Conservation (phyloP, 2,888 invertebrate genomes). For the Scotopteryx bipunctaria region DNA sequence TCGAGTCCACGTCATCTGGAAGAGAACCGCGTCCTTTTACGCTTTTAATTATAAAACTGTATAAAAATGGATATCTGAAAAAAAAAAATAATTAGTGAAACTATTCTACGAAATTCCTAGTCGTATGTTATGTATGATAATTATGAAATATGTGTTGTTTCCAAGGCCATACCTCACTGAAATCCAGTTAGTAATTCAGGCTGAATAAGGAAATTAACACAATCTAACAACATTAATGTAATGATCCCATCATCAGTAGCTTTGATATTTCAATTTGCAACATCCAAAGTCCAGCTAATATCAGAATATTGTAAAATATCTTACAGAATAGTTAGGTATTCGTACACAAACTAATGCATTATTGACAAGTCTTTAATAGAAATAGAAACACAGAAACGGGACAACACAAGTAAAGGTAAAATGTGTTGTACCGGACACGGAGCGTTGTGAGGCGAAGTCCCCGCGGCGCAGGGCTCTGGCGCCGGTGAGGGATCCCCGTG, state of each 20-base stretch:
- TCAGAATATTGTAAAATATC: no score
- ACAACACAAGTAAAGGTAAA: constrained; percentile 9
- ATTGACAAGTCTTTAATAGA: no score
- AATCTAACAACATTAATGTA: neutral
- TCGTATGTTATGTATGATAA: no score
- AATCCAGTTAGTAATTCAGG: neutral
- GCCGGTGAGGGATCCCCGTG: constrained; percentile 90
- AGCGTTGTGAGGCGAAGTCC: constrained; percentile 90
- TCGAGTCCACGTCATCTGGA: constrained; percentile 88
- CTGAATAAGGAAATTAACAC: neutral
- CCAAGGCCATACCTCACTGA: neutral
- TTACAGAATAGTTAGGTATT: no score
- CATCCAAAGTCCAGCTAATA: neutral
- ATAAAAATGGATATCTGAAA: constrained; percentile 14
- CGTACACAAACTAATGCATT: no score
- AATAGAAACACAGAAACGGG: constrained; percentile 3
- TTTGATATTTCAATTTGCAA: no score
- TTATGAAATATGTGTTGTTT: no score
- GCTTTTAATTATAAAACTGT: constrained; percentile 31
- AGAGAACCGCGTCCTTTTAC: constrained; percentile 32
- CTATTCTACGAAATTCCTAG: neutral
- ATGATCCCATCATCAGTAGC: no score
- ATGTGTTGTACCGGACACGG: constrained; percentile 83
- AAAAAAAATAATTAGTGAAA: constrained; percentile 2
- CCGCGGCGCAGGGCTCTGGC: constrained; percentile 86